Base-by-base conservation (phyloP, 1,140 invertebrate genomes). In the Brachionus plicatilis region DNA sequence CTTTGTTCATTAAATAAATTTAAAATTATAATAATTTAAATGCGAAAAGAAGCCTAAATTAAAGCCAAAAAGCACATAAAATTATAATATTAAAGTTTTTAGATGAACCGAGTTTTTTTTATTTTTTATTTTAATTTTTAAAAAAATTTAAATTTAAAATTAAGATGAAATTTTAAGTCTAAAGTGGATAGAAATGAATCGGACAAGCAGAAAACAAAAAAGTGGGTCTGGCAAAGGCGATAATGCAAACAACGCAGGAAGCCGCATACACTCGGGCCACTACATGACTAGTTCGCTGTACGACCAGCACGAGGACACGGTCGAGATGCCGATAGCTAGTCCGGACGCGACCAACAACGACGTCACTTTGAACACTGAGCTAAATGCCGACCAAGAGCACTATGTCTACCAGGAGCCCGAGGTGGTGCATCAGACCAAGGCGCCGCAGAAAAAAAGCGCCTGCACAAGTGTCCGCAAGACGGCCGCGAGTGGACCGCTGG, bases 271-370 rank as follows among this genome's bases (percentile, higher is more conserved):
- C 33, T 82, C 79, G 12, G 79, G 79, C 20, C 79, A 82, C 45
- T 82, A 82, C 27, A 82, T 82, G 79, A 82, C 79, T 9, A 82
- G 79, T 27, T 60, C 27, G 20, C 27, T 82, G 24, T 11, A 82
- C 29, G 79, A 82, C 41, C 53, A 60, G 37, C 24, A 20, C 33
- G 79, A 82, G 17, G 79, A 82, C 79, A 68, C 65, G 24, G 79
- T 82, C 27, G 79, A 82, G 24, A 82, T 82, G 79, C 79, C 79
- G 1, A 82, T 82, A 33, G 53, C 79, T 20, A 82, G 79, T 41
- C 79, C 79, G 8, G 79, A 82, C 60, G 79, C 79, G n/a, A 65
- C 79, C 8, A 82, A 65, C n/a, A 60, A 68, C n/a, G 79, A 82
- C 20, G 79, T 82, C 6, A 82, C 79, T 9, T n/a, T 82, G 17